phyloP scores from a whole-genome alignment of 2,888 invertebrate genomes.

The Stenodema calcarata region DNA sequence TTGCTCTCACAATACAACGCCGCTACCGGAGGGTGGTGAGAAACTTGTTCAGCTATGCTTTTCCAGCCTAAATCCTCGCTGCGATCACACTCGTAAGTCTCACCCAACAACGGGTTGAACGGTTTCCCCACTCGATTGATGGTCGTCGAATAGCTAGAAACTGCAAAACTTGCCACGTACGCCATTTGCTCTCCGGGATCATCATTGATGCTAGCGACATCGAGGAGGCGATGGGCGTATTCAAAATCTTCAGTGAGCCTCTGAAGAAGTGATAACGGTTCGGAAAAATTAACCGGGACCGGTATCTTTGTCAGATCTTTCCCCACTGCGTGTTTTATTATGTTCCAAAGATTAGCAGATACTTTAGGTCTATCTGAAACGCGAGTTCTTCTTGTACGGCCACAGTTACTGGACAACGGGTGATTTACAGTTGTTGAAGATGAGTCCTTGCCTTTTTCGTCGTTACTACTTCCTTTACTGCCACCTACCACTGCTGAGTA shows the following conservation, averaged over 20 bases:
- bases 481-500: neutral
- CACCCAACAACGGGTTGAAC: conserved; percentile 95
- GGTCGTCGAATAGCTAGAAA: conserved; percentile 85
- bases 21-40: conserved; percentile 98
- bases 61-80: conserved; percentile 95
- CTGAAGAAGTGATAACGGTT: conserved; percentile 98
- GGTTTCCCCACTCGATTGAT: conserved; percentile 89
- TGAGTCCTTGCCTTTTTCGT: neutral
- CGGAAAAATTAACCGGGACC: conserved; percentile 74
- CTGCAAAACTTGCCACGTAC: conserved; percentile 95
- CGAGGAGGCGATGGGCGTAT: conserved; percentile 83
- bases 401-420: neutral
- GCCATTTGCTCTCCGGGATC: conserved; percentile 94
- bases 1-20: conserved; percentile 94
- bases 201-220: conserved; percentile 62
- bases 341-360: conserved; percentile 96
- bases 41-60: conserved; percentile 90
- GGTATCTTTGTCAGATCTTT: conserved; percentile 99
- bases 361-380: conserved; percentile 93
- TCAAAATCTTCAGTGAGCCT: conserved; percentile 97
- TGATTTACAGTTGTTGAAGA: neutral
- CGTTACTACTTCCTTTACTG: neutral
- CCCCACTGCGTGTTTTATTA: conserved; percentile 98
- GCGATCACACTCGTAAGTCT: conserved; percentile 97
- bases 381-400: conserved; percentile 65